A percentile compares a stretch with the other conserved stretches of the same genome.
These are phyloP conservation scores for Ischnus inquisitorius DNA, from an alignment of 2,888 invertebrate species.

Conservation along the genomic window DNA sequence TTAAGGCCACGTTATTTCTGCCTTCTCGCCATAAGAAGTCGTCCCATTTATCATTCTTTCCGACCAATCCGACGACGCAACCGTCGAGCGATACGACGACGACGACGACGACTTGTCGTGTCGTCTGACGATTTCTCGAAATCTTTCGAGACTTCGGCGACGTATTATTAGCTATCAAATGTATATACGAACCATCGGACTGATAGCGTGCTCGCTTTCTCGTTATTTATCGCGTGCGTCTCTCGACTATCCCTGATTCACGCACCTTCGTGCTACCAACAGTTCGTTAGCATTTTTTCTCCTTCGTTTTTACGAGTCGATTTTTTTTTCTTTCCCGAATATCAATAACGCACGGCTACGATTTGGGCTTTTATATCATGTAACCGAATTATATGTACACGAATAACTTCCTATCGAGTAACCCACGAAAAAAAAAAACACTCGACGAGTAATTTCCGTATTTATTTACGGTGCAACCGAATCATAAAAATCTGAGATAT, in stretches of 20 bases:
- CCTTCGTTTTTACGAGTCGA: slow-evolving; percentile 1
- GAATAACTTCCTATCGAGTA: too few species aligned
- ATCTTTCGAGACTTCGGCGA: slow-evolving; percentile 41
- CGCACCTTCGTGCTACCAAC: slow-evolving; percentile 39
- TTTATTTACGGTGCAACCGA: too few species aligned
- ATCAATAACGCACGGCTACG: too few species aligned
- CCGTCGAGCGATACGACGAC: slow-evolving; percentile 5
- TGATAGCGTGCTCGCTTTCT: slow-evolving; percentile 54
- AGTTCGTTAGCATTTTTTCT: slow-evolving; percentile 8
- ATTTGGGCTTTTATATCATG: too few species aligned
- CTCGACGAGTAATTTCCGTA: too few species aligned
- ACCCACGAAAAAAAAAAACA: too few species aligned
- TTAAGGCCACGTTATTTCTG: too few species aligned
- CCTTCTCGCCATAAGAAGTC: too few species aligned
- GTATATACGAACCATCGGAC: slow-evolving; percentile 40
- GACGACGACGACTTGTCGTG: slow-evolving; percentile 38
- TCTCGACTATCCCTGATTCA: slow-evolving; percentile 32
- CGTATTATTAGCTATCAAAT: slow-evolving; percentile 48
- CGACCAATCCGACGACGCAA: slow-evolving; percentile 25
- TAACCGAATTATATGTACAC: too few species aligned
- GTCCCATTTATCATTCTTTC: background rate
- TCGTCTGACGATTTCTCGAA: slow-evolving; percentile 55
- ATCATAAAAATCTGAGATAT: too few species aligned
- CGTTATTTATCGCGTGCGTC: slow-evolving; percentile 60
- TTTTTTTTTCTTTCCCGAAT: background rate